Conservation (phyloP, 2,888 invertebrate species). For the Idaea biselata region DNA sequence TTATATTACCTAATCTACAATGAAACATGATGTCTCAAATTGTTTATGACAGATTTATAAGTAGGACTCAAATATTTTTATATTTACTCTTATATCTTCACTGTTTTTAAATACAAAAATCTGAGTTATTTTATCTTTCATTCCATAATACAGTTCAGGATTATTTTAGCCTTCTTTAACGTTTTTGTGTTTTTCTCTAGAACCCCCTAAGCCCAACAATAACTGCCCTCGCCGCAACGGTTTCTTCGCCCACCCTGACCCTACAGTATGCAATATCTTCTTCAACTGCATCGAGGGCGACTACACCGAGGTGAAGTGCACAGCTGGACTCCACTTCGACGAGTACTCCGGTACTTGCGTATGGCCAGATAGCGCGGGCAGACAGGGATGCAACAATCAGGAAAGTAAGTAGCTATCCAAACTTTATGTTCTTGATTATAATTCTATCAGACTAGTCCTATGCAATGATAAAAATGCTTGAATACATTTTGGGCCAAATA, state of each 20-base stretch:
- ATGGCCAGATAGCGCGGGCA: slow-evolving; percentile 91
- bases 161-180: no score
- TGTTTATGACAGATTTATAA: no score
- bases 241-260: slow-evolving; percentile 94
- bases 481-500: no score
- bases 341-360: slow-evolving; percentile 94
- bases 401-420: slow-evolving; percentile 70
- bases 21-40: background rate
- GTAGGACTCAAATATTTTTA: no score
- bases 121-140: no score
- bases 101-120: no score
- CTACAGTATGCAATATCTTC: slow-evolving; percentile 90
- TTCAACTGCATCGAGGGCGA: slow-evolving; percentile 95
- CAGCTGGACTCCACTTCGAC: slow-evolving; percentile 94
- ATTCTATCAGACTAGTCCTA: background rate
- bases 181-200: slow-evolving; percentile 61
- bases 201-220: slow-evolving; percentile 85
- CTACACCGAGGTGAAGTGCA: slow-evolving; percentile 88
- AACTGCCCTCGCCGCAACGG: slow-evolving; percentile 93
- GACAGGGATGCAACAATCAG: slow-evolving; percentile 84
- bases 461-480: background rate
- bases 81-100: no score
- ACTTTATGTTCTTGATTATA: background rate
- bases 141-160: no score
- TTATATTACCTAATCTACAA: background rate